A percentile compares a stretch with the other conserved stretches of the same genome.
These are phyloP conservation scores for Stomatorhinus ivindoensis DNA, from an alignment of 2,113 vertebrate species.

Conservation along the genomic window DNA sequence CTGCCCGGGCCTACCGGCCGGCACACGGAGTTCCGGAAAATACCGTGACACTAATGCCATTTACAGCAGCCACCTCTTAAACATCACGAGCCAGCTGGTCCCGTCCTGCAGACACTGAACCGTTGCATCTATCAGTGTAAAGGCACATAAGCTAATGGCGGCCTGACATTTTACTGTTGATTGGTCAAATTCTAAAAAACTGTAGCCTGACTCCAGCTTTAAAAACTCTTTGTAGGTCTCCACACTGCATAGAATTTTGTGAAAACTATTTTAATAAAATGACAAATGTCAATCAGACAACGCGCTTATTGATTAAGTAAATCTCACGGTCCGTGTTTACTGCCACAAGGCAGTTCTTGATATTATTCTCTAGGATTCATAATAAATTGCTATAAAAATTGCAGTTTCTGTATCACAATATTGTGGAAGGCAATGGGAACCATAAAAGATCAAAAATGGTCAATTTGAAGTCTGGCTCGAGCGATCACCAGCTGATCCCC, in stretches of 20 bases:
- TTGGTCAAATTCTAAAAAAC: background rate
- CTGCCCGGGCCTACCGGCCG: background rate
- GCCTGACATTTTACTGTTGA: background rate
- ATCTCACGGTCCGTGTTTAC: background rate
- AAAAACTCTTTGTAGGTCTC: background rate
- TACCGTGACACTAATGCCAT: background rate
- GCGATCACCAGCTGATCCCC: background rate
- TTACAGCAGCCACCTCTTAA: background rate
- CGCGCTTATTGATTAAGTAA: background rate
- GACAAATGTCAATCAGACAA: background rate
- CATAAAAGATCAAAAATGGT: conserved; percentile 5
- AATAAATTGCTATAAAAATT: background rate
- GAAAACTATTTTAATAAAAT: background rate
- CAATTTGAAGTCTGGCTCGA: background rate
- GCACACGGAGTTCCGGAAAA: background rate
- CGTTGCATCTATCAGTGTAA: background rate
- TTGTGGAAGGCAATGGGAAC: background rate
- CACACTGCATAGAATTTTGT: background rate
- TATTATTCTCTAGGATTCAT: background rate
- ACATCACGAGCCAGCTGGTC: background rate
- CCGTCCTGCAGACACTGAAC: background rate
- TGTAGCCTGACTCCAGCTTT: background rate
- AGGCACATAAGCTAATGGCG: background rate
- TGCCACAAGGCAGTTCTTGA: background rate
- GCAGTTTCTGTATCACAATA: background rate